These are phyloP conservation scores for Lamprologus lemairii DNA, from an alignment of 2,113 vertebrate species.

Conservation along the genomic window DNA sequence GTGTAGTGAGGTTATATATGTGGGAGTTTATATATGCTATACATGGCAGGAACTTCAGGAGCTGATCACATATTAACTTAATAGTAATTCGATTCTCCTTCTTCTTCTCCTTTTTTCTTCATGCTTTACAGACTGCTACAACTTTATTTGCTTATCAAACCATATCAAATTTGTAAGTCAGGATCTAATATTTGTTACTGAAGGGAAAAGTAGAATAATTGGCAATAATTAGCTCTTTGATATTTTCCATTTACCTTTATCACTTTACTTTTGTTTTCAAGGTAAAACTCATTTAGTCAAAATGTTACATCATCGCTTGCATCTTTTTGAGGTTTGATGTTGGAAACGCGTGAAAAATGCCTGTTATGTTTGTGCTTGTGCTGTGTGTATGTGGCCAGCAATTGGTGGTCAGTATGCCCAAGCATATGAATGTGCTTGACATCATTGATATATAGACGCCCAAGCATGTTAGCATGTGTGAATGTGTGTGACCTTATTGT, in stretches of 20 bases:
- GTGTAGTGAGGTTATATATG: neutral
- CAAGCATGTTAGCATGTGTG: neutral
- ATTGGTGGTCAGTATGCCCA: neutral
- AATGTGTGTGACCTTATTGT: conserved; percentile 9
- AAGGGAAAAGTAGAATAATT: neutral
- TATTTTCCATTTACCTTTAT: neutral
- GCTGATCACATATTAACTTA: neutral
- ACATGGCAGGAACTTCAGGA: neutral
- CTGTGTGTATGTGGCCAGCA: neutral
- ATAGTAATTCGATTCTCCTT: neutral
- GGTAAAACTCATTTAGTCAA: neutral
- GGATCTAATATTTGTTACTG: conserved; percentile 11
- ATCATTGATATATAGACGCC: neutral
- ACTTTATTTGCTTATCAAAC: neutral
- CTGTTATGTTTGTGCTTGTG: neutral
- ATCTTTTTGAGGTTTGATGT: neutral
- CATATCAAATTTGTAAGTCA: conserved; percentile 38
- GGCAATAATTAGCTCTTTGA: neutral
- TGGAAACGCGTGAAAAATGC: neutral
- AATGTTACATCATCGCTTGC: neutral
- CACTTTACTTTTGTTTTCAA: neutral
- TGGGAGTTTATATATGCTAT: neutral
- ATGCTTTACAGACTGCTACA: neutral
- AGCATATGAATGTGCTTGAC: neutral
- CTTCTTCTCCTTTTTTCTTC: neutral